Evolutionary conservation across 1,140 invertebrate species (phyloP).

Genomic region (Cyrtorhinus lividipennis): DNA sequence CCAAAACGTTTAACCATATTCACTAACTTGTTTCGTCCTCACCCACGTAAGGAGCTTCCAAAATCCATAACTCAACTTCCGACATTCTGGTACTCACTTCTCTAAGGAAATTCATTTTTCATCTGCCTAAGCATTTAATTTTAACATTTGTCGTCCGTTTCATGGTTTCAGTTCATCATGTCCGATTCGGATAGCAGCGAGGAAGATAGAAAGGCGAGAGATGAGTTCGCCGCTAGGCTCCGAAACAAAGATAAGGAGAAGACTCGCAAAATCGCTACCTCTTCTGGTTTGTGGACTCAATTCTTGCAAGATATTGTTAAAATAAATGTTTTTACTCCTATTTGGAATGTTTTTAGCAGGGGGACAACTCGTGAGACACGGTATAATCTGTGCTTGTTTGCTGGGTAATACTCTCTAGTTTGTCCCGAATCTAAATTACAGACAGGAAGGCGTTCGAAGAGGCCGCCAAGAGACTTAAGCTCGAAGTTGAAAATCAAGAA

Average conservation of each 20-base stretch:
- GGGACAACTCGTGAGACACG: too few species aligned
- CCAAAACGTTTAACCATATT: too few species aligned
- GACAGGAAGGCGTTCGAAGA: slow-evolving; percentile 74
- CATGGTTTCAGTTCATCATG: background rate
- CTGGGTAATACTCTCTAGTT: too few species aligned
- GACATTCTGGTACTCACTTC: too few species aligned
- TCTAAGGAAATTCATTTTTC: too few species aligned
- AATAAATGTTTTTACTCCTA: background rate
- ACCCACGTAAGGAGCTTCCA: too few species aligned
- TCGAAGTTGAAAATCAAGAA: slow-evolving; percentile 70
- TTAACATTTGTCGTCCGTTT: too few species aligned
- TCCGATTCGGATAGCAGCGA: slow-evolving; percentile 24
- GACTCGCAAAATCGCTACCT: slow-evolving; percentile 58
- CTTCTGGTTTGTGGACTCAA: slow-evolving; percentile 34
- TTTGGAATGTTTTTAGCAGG: background rate
- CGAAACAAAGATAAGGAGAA: slow-evolving; percentile 82
- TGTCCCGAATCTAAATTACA: too few species aligned
- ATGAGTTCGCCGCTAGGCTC: slow-evolving; percentile 83
- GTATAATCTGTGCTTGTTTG: too few species aligned
- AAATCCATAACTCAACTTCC: too few species aligned
- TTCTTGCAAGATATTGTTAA: background rate
- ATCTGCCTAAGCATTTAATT: too few species aligned
- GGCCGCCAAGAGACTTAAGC: slow-evolving; percentile 77
- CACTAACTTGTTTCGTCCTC: too few species aligned
- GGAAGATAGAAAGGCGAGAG: slow-evolving; percentile 48